Evolutionary conservation across 2,113 vertebrate genomes (phyloP).

Genomic region (Cranoglanis bouderius): DNA sequence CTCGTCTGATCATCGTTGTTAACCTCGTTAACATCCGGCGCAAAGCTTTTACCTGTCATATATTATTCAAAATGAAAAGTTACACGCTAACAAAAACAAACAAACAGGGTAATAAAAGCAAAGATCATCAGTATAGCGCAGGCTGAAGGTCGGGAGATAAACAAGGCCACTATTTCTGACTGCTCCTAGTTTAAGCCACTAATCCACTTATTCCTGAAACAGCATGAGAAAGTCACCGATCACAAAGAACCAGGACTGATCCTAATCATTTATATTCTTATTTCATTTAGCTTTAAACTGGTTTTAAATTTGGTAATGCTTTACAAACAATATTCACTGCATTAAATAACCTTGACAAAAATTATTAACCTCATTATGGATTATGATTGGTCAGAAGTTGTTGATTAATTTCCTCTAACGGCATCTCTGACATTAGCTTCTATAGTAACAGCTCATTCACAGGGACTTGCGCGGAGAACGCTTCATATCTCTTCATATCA

Average conservation of each 20-base stretch:
- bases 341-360: not conserved
- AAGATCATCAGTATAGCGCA: not conserved
- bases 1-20: not conserved
- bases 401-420: not conserved
- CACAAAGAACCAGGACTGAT: conserved; percentile 13
- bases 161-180: conserved; percentile 64
- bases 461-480: no score
- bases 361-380: not conserved
- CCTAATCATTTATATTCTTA: not conserved
- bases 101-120: not conserved
- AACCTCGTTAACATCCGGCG: not conserved
- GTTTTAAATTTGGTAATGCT: not conserved
- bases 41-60: not conserved
- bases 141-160: not conserved
- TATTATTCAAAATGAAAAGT: not conserved
- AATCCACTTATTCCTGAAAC: conserved; percentile 70
- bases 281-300: not conserved
- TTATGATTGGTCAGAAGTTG: not conserved
- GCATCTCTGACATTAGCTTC: not conserved
- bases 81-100: no score
- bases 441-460: not conserved
- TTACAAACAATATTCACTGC: not conserved
- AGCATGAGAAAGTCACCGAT: conserved; percentile 42
- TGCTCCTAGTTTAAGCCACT: conserved; percentile 67
- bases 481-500: not conserved